Evolutionary conservation across 2,888 invertebrate species (phyloP).

Genomic region (Rosalia funebris): DNA sequence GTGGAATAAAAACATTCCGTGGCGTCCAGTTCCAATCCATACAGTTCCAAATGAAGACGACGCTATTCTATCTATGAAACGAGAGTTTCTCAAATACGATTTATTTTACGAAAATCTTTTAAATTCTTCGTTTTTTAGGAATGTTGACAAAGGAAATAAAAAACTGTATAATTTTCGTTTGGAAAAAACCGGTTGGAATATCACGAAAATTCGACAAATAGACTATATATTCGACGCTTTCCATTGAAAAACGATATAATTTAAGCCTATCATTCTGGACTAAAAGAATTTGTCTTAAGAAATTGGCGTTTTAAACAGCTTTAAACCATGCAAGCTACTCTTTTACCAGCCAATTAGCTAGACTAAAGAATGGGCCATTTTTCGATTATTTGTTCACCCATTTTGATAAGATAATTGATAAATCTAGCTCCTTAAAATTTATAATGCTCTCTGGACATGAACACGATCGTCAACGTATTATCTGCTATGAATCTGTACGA

Average conservation of each 20-base stretch:
- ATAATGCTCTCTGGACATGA: conserved; percentile 75
- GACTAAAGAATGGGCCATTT: conserved; percentile 23
- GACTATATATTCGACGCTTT: neutral
- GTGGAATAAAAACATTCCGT: conserved; percentile 67
- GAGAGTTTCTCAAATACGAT: conserved; percentile 58
- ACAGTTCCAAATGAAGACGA: conserved; percentile 59
- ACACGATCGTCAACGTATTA: conserved; percentile 76
- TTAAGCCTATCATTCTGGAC: neutral
- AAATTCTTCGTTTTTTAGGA: conserved; percentile 22
- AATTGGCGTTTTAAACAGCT: neutral
- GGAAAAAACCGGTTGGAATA: conserved; percentile 29
- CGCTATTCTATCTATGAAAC: conserved; percentile 62
- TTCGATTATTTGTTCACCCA: conserved; percentile 14
- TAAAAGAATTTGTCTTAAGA: neutral
- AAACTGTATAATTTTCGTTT: conserved; percentile 11
- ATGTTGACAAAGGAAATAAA: conserved; percentile 17
- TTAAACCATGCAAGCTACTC: conserved; percentile 3
- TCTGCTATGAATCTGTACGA: conserved; percentile 75
- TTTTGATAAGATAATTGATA: conserved; percentile 18
- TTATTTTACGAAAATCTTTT: conserved; percentile 10
- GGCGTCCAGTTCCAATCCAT: conserved; percentile 81
- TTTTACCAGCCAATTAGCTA: neutral
- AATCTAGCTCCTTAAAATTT: conserved; percentile 29
- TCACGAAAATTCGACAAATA: conserved; percentile 16
- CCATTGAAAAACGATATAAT: neutral